These are phyloP conservation scores for Cladorhizidae sp. DNA, from an alignment of 37 sponge, comb jelly and placozoan species.

Conservation along the genomic window DNA sequence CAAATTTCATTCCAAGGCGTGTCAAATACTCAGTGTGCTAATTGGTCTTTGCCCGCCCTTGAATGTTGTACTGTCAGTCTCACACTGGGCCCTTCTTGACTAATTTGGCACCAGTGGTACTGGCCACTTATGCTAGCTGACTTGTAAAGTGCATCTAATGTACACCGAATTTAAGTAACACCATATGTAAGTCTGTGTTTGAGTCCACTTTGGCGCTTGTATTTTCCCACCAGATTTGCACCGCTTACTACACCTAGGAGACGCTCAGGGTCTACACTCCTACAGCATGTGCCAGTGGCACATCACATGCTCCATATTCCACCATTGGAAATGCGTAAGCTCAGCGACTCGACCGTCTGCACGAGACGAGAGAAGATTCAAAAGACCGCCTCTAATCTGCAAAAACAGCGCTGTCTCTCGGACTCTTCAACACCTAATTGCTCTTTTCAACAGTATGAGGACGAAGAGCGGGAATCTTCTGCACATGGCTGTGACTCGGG, in stretches of 20 bases:
- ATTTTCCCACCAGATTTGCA: neutral
- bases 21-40: no score
- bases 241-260: neutral
- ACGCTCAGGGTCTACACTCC: neutral
- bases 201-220: no score
- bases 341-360: slow-evolving; percentile 33
- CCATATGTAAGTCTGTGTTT: no score
- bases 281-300: neutral
- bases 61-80: no score
- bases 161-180: no score
- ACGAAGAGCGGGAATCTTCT: slow-evolving; percentile 34
- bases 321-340: slow-evolving; percentile 24
- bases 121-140: no score
- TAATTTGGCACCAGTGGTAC: no score
- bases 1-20: no score
- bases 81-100: no score
- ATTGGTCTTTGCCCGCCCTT: no score
- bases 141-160: no score
- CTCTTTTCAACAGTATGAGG: slow-evolving; percentile 4
- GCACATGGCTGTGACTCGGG: slow-evolving; percentile 47
- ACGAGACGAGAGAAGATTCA: slow-evolving; percentile 10
- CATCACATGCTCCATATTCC: neutral
- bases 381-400: neutral
- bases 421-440: slow-evolving; percentile 20
- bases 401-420: slow-evolving; percentile 41